Conservation (phyloP, 2,797 vertebrate genomes). For the Liparis tanakae region DNA sequence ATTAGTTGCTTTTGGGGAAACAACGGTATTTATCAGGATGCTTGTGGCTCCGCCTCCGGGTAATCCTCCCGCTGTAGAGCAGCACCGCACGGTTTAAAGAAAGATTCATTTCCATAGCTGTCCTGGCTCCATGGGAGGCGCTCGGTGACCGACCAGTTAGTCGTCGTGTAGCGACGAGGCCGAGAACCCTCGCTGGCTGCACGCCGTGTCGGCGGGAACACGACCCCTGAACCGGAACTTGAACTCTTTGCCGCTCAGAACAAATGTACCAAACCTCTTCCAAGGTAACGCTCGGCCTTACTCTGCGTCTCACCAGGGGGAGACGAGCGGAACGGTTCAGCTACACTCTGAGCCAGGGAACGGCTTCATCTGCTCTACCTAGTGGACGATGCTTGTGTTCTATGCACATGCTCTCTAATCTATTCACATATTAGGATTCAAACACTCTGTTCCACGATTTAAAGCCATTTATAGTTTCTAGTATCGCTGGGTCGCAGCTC, state of each 20-base stretch:
- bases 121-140: not conserved
- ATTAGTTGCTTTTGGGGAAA: conserved; percentile 6
- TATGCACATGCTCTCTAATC: not conserved
- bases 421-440: conserved; percentile 2
- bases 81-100: not conserved
- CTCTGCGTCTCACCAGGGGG: not conserved
- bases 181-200: not conserved
- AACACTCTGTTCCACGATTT: not conserved
- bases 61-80: not conserved
- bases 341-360: too few relatives aligned
- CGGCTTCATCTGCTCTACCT: not conserved
- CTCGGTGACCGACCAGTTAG: not conserved
- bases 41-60: not conserved
- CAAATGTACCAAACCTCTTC: not conserved
- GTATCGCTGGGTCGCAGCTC: not conserved
- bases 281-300: not conserved
- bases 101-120: not conserved
- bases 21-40: not conserved
- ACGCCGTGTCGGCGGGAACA: not conserved
- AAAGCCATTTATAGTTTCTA: not conserved
- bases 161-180: not conserved
- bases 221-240: conserved; percentile 7
- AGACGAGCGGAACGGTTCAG: not conserved
- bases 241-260: not conserved
- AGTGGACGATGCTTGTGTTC: not conserved